Conservation (phyloP, 1,140 invertebrate species). For the Apis cerana region DNA sequence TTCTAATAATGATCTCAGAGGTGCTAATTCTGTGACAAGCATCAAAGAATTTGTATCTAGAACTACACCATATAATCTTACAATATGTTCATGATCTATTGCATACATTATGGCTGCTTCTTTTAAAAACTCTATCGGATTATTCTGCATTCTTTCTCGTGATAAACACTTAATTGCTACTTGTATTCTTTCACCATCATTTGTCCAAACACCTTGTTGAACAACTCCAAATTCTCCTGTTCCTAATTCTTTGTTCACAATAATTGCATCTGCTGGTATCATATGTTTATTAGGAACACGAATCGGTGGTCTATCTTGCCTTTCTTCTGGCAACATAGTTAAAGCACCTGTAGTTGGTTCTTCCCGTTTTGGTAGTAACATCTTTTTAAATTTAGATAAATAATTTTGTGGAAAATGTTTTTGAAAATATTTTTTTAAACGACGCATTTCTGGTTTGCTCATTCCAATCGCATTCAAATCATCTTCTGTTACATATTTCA, state of each 20-base stretch:
- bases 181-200: constrained; percentile 95
- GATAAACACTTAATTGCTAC: constrained; percentile 98
- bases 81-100: constrained; percentile 98
- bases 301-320: constrained; percentile 75
- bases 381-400: constrained; percentile 93
- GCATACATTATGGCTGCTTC: constrained; percentile 99
- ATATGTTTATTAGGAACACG: constrained; percentile 95
- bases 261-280: constrained; percentile 96
- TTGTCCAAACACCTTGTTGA: constrained; percentile 99
- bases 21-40: constrained; percentile 98
- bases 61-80: constrained; percentile 98
- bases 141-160: constrained; percentile 96
- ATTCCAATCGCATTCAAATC: constrained; percentile 96
- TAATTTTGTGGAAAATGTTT: constrained; percentile 97
- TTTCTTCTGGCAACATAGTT: constrained; percentile 77
- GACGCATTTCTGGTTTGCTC: constrained; percentile 96
- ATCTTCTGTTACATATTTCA: constrained; percentile 98
- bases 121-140: constrained; percentile 97
- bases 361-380: constrained; percentile 85
- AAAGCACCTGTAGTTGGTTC: constrained; percentile 77
- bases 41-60: constrained; percentile 96
- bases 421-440: constrained; percentile 95
- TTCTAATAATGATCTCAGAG: constrained; percentile 95
- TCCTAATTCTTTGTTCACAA: constrained; percentile 95
- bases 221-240: constrained; percentile 98